phyloP scores from a whole-genome alignment of 2,113 vertebrate genomes.

The Larimichthys crocea region DNA sequence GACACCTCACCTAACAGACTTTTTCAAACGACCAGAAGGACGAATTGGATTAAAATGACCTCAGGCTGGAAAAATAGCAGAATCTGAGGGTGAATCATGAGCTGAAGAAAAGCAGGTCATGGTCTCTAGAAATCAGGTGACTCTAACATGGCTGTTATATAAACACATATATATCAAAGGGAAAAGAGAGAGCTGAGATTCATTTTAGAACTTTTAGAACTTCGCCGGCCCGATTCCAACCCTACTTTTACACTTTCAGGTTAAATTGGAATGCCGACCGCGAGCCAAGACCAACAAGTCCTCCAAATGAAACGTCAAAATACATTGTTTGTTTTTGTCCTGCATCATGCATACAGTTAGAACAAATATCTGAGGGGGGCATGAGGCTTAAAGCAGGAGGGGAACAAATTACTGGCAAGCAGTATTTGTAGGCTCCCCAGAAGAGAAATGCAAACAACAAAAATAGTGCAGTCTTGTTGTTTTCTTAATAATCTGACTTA shows the following conservation, averaged over 20 bases:
- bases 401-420: no score
- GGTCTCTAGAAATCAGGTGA: neutral
- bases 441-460: no score
- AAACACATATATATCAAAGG: no score
- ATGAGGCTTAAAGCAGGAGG: no score
- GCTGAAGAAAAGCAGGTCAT: neutral
- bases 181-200: no score
- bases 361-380: no score
- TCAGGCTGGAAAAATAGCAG: neutral
- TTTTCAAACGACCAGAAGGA: neutral
- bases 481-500: no score
- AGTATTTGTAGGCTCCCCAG: no score
- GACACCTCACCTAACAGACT: neutral
- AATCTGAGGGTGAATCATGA: neutral
- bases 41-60: constrained; percentile 35
- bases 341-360: neutral
- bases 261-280: neutral
- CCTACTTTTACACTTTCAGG: neutral
- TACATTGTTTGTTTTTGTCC: neutral
- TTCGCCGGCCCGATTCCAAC: neutral
- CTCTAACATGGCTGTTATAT: neutral
- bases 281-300: neutral
- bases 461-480: no score
- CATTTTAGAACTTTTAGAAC: no score
- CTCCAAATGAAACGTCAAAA: neutral